A percentile compares a stretch with the other conserved stretches of the same genome.
These are phyloP conservation scores for Peromyscus leucopus DNA, from an alignment of 2,113 vertebrate genomes.

Conservation along the genomic window DNA sequence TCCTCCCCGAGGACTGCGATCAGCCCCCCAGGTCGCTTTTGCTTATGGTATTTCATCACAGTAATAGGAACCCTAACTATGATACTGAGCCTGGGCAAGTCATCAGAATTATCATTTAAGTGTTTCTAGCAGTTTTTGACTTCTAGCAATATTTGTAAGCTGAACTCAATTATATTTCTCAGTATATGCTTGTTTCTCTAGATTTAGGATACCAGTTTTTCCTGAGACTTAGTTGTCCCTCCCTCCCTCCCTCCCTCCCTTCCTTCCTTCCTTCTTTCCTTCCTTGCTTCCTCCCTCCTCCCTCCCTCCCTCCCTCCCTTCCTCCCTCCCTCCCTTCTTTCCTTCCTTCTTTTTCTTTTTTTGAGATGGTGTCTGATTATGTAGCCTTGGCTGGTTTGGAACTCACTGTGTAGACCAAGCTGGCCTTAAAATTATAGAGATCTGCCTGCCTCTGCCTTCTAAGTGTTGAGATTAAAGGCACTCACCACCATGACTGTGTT, in stretches of 20 bases:
- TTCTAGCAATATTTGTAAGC: constrained; percentile 25
- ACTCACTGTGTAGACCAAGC: not conserved
- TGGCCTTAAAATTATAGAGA: not conserved
- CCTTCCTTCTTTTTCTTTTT: not conserved
- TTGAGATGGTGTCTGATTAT: not conserved
- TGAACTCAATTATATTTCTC: constrained; percentile 20
- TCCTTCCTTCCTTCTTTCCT: accelerated
- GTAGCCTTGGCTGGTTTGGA: not conserved
- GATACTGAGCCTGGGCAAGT: not conserved
- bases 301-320: accelerated
- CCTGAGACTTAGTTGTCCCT: not conserved
- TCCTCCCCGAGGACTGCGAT: no score
- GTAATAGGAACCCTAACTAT: not conserved
- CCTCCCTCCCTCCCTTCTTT: accelerated
- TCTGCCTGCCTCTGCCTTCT: not conserved
- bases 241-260: accelerated
- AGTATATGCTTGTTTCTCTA: not conserved
- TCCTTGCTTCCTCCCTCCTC: not conserved
- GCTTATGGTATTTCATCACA: not conserved
- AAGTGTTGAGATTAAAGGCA: not conserved
- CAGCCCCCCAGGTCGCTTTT: not conserved
- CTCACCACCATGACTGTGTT: not conserved
- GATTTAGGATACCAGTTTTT: not conserved
- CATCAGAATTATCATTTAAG: not conserved
- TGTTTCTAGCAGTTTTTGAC: not conserved